Base-by-base conservation (phyloP, 1,140 invertebrate genomes). In the Temnothorax longispinosus region DNA sequence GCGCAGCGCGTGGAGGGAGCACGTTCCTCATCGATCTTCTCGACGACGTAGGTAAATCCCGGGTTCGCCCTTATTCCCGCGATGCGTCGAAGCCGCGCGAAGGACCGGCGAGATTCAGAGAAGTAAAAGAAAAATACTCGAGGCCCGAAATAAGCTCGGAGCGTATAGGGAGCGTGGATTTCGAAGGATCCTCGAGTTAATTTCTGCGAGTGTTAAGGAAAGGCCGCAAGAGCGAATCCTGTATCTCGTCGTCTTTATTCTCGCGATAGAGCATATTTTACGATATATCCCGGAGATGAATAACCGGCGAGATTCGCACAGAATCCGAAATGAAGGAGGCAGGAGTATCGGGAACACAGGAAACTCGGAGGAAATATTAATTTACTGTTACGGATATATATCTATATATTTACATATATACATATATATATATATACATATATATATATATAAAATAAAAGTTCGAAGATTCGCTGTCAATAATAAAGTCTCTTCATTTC, bases 1-100 rank as follows among this genome's bases (percentile, higher is more conserved):
- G 65, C 21, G 52, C 69, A 50, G 54, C 54, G 67, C 13, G 77
- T 27, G 47, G 54, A 58, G 67, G 27, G 80, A 60, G 27, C 41
- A 74, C 69, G 54, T 41, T 75, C 44, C 41, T 84, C n/a, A 84
- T 84, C 69, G 80, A 84, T 84, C 69, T 27, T 84, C 54, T 60
- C 69, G 69, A 15, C 67, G 27, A 75, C 80, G 54, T 32, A 74
- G 80, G 80, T 84, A 84, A 84, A 75, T 74, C 54, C 67, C 67
- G 65, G 64, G 47, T 69, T 38, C 27, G 54, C 56, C 41, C 54
- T 84, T 84, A 60, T 74, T 60, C 67, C 13, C 8, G 56, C n/a
- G 8, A 77, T 4, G 58, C 11, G n/a, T 35, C 6, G 15, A 8
- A 13, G 10, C 3, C 10, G 8, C 10, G 8, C 15, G 11, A 18